Evolutionary conservation across 37 sponge, comb jelly and placozoan species (phyloP).

Genomic region (Halichondria panicea): DNA sequence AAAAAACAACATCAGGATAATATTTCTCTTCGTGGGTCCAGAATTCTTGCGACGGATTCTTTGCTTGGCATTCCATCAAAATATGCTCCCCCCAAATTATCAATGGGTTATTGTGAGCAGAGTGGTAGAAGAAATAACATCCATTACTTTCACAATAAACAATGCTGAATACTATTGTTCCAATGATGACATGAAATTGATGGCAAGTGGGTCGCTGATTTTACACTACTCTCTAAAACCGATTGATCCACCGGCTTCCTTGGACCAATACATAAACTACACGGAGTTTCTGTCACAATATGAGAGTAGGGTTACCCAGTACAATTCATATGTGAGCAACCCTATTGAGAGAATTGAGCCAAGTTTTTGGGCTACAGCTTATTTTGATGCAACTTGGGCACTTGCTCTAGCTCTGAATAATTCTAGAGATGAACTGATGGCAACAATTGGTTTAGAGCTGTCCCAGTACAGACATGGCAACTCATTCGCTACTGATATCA

Average conservation of each 20-base stretch:
- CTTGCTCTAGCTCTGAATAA: constrained; percentile 33
- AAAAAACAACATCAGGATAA: background rate
- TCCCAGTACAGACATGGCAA: background rate
- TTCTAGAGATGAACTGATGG: background rate
- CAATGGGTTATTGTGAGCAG: constrained; percentile 8
- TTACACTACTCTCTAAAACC: background rate
- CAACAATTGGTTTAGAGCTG: background rate
- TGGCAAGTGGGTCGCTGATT: background rate
- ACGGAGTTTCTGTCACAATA: constrained; percentile 9
- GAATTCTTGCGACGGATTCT: background rate
- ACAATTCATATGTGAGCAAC: background rate
- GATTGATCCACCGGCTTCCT: background rate
- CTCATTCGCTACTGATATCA: background rate
- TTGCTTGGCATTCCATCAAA: background rate
- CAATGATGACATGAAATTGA: background rate
- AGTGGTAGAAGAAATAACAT: background rate
- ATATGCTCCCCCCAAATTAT: background rate
- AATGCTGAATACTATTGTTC: background rate
- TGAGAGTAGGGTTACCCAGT: background rate
- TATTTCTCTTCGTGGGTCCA: background rate
- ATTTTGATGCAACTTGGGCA: constrained; percentile 40
- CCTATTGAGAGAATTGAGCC: background rate
- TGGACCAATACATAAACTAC: constrained; percentile 9
- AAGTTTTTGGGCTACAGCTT: background rate
- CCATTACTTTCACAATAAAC: background rate